phyloP scores from a whole-genome alignment of 1,140 invertebrate species.

The Colletes latitarsis region DNA sequence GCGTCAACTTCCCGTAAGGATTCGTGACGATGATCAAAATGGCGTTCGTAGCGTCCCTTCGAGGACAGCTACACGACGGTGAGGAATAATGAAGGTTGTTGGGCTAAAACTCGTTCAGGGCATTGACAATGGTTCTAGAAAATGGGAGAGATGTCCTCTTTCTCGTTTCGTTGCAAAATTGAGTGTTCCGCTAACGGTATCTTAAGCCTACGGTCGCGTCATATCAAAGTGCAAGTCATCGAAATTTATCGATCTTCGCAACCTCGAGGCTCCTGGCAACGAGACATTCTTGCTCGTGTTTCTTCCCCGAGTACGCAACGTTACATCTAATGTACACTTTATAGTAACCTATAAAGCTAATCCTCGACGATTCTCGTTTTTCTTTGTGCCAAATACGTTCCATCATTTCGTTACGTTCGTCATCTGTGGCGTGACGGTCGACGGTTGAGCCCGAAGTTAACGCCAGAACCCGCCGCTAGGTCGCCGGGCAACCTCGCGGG shows the following conservation, averaged over 20 bases:
- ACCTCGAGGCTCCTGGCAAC: constrained; percentile 10
- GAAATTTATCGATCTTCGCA: too few relatives aligned
- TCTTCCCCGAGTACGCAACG: neutral
- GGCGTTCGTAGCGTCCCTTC: neutral
- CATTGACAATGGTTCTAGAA: neutral
- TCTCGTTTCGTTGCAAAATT: constrained; percentile 15
- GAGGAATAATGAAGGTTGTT: too few relatives aligned
- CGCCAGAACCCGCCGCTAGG: neutral
- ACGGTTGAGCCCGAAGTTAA: neutral
- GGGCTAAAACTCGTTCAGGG: too few relatives aligned
- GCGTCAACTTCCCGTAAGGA: neutral
- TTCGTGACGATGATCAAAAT: neutral
- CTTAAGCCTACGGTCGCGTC: neutral
- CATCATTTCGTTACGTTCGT: neutral
- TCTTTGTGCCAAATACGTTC: constrained; percentile 8
- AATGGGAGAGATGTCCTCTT: neutral
- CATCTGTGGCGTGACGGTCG: neutral
- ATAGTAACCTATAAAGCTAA: neutral
- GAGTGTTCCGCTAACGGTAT: neutral
- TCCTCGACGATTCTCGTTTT: neutral
- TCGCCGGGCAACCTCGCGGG: neutral
- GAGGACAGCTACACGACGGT: neutral
- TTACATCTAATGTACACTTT: neutral
- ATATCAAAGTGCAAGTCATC: neutral
- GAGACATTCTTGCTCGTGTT: neutral